Conservation (phyloP, 2,113 vertebrate genomes). For the Indri indri region DNA sequence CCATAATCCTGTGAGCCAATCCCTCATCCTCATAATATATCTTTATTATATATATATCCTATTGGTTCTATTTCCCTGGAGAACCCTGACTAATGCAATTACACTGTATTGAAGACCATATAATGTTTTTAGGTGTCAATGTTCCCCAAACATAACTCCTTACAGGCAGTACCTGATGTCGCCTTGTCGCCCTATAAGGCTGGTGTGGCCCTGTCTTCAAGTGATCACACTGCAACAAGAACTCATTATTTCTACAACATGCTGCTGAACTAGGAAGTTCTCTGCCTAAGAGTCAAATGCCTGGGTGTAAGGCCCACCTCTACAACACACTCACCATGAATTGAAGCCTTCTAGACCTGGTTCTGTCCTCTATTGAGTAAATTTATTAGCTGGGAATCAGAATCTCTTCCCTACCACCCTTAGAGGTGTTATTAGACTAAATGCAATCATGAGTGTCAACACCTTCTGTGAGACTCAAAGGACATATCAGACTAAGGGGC, state of each 20-base stretch:
- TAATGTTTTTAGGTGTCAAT: not conserved
- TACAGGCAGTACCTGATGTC: not conserved
- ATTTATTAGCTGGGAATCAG: not conserved
- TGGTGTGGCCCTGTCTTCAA: not conserved
- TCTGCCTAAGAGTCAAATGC: not conserved
- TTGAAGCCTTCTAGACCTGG: accelerated
- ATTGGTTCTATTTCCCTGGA: not conserved
- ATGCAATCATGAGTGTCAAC: not conserved
- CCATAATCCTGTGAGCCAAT: not conserved
- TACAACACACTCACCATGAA: not conserved
- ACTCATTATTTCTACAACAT: not conserved
- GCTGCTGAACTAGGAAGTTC: not conserved
- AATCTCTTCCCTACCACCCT: not conserved
- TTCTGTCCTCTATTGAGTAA: not conserved
- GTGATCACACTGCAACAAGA: not conserved
- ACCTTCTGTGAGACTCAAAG: not conserved
- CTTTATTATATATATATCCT: not conserved
- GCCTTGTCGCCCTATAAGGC: not conserved
- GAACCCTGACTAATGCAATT: not conserved
- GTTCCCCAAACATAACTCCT: not conserved
- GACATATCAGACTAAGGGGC: not conserved
- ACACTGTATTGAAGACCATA: not conserved
- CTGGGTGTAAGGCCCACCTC: too few relatives aligned
- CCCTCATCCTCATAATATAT: not conserved
- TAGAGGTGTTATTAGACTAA: not conserved